phyloP scores from a whole-genome alignment of 2,797 vertebrate genomes.

The Ataeniobius toweri region DNA sequence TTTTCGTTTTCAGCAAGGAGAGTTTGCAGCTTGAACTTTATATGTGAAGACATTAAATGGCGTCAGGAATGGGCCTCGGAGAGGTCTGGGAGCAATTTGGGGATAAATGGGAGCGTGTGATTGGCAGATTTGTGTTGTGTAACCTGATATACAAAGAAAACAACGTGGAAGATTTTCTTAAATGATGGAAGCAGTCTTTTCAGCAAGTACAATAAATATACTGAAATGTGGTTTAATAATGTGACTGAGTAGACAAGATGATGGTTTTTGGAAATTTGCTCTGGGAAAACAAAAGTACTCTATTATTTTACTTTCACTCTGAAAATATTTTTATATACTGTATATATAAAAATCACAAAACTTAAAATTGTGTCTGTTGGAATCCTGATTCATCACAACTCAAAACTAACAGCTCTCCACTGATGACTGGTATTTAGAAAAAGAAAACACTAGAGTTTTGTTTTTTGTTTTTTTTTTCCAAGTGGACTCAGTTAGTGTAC shows the following conservation, averaged over 20 bases:
- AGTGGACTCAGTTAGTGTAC: background rate
- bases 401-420: background rate
- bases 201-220: conserved; percentile 30
- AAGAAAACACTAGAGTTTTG: background rate
- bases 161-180: conserved; percentile 17
- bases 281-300: background rate
- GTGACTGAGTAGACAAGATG: background rate
- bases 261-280: background rate
- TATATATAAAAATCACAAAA: background rate
- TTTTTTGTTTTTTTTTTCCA: no score
- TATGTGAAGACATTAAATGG: conserved; percentile 64
- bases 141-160: conserved; percentile 39
- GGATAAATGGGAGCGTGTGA: conserved; percentile 35
- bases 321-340: background rate
- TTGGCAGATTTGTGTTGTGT: conserved; percentile 52
- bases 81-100: conserved; percentile 63
- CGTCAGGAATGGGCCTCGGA: conserved; percentile 42
- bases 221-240: conserved; percentile 1
- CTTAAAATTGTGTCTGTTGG: background rate
- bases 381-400: background rate
- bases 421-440: background rate
- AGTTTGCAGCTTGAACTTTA: conserved; percentile 65
- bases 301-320: background rate
- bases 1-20: conserved; percentile 68
- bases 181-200: conserved; percentile 13